Percentiles rank a stretch among this genome's conserved stretches.
Conservation (phyloP, 2,113 vertebrate genomes). For the Gasterosteus aculeatus region DNA sequence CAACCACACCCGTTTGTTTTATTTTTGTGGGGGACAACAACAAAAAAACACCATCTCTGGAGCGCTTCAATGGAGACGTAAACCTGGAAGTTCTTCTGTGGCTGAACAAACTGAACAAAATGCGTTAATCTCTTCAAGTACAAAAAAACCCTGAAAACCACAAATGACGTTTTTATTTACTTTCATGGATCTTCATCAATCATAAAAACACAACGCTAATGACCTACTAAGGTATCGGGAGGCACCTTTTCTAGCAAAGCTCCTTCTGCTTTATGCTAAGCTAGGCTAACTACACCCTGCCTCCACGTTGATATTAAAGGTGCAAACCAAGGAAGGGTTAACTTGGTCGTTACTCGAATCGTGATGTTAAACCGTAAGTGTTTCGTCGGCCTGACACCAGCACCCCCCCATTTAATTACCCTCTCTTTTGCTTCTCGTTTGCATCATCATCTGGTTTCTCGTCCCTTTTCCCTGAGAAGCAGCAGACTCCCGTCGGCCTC, state of each 20-base stretch:
- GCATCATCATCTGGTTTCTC: conserved; percentile 49
- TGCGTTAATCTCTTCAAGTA: too few species aligned
- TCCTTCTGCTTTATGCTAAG: background rate
- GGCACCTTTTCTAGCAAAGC: background rate
- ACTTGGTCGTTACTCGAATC: too few species aligned
- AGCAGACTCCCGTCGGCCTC: conserved; percentile 52
- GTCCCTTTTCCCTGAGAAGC: conserved; percentile 67
- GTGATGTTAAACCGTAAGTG: too few species aligned
- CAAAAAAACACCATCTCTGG: too few species aligned
- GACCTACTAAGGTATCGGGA: background rate
- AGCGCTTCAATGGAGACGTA: background rate
- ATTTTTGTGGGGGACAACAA: too few species aligned
- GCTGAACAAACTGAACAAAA: too few species aligned
- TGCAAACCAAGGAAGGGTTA: too few species aligned
- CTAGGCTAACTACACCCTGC: background rate
- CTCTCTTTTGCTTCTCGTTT: conserved; percentile 13
- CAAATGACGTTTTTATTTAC: background rate
- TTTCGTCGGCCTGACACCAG: conserved; percentile 6
- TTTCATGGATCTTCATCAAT: background rate
- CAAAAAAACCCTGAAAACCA: background rate
- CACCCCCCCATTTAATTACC: conserved; percentile 13
- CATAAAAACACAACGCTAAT: background rate
- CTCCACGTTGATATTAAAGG: background rate
- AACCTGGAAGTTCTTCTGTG: background rate
- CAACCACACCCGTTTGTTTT: too few species aligned